phyloP scores from a whole-genome alignment of 53 echinoderm and acorn worm genomes.

The Arbacia lixula region DNA sequence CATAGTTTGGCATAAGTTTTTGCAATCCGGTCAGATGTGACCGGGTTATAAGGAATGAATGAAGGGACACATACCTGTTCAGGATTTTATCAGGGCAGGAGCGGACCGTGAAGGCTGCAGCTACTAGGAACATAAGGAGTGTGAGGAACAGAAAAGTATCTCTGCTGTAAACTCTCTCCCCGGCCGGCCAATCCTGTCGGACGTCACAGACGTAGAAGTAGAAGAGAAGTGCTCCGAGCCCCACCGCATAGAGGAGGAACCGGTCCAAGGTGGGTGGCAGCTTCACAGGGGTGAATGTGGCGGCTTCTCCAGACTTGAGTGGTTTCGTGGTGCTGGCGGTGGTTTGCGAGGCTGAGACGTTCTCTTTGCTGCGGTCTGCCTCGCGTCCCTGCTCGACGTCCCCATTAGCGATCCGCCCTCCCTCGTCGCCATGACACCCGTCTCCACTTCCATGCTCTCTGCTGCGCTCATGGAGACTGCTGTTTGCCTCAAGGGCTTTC shows the following conservation, averaged over 20 bases:
- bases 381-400: background rate
- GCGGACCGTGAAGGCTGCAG: conserved; percentile 67
- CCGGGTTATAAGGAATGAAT: background rate
- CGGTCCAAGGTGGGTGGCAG: conserved; percentile 76
- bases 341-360: no score
- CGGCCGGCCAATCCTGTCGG: conserved; percentile 59
- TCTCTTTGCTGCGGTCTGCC: background rate
- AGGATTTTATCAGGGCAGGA: conserved; percentile 73
- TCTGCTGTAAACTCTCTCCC: conserved; percentile 62
- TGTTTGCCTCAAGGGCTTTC: background rate
- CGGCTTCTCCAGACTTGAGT: no score
- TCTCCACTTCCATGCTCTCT: background rate
- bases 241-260: conserved; percentile 64
- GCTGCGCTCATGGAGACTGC: background rate
- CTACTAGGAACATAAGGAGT: conserved; percentile 72
- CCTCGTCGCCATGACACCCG: background rate
- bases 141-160: conserved; percentile 76
- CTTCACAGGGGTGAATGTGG: conserved; percentile 64
- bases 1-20: background rate
- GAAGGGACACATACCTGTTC: conserved; percentile 65
- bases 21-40: no score
- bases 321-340: no score
- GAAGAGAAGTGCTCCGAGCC: conserved; percentile 74
- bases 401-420: background rate
- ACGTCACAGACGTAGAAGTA: conserved; percentile 79